phyloP scores from a whole-genome alignment of 2,113 vertebrate species.

The Pterocles orientalis region DNA sequence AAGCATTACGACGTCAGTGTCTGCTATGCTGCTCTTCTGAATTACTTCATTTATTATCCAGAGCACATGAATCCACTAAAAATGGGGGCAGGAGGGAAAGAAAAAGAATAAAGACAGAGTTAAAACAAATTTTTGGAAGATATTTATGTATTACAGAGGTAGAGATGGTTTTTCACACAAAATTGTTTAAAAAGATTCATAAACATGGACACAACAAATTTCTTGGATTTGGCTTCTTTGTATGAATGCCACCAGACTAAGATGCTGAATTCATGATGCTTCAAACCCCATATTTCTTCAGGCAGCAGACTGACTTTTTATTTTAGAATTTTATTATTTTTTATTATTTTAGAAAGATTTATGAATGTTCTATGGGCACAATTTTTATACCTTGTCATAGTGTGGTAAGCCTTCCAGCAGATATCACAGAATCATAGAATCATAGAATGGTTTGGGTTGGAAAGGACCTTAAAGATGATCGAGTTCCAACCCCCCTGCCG shows the following conservation, averaged over 20 bases:
- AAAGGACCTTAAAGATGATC: too few relatives aligned
- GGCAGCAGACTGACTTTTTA: neutral
- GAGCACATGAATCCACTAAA: conserved; percentile 86
- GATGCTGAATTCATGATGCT: neutral
- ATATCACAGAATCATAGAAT: neutral
- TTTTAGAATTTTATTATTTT: neutral
- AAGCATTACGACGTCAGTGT: conserved; percentile 72
- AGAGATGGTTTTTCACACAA: neutral
- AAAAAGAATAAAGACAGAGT: neutral
- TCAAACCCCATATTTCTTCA: neutral
- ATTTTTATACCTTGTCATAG: neutral
- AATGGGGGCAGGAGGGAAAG: neutral
- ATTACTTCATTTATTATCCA: conserved; percentile 85
- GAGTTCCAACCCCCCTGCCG: too few relatives aligned
- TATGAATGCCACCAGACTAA: neutral
- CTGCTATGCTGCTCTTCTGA: conserved; percentile 71
- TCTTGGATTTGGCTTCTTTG: neutral
- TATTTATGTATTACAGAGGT: neutral
- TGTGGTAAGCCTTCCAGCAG: neutral
- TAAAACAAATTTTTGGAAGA: neutral
- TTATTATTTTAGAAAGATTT: neutral
- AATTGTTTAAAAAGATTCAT: neutral
- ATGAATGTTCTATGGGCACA: neutral
- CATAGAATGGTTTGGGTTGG: too few relatives aligned
- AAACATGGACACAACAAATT: neutral